Evolutionary conservation across 1,140 invertebrate genomes (phyloP).

Genomic region (Zelostemma sp.): DNA sequence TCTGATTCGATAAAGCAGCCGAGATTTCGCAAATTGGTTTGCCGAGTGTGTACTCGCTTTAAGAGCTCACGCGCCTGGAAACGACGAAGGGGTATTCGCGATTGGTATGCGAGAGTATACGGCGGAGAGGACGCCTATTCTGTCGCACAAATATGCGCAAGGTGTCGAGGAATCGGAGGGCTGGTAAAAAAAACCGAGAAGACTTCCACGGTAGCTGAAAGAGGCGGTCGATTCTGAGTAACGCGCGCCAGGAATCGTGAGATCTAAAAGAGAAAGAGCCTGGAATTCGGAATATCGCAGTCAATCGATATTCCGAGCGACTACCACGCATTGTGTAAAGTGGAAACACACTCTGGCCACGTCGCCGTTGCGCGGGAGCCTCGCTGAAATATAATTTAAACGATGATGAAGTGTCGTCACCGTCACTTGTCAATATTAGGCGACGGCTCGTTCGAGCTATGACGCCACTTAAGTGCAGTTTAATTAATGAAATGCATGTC

Average conservation of each 20-base stretch:
- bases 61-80: constrained; percentile 6
- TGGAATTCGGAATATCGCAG: constrained; percentile 6
- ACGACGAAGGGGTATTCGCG: constrained; percentile 12
- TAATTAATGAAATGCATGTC: constrained; percentile 1
- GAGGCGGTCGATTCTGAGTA: constrained; percentile 7
- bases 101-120: constrained; percentile 12
- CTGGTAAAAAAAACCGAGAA: constrained; percentile 5
- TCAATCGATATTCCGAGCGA: constrained; percentile 9
- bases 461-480: not conserved
- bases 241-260: constrained; percentile 7
- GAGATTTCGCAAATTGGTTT: constrained; percentile 10
- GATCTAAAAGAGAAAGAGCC: constrained; percentile 1
- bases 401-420: not conserved
- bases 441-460: not conserved
- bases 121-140: constrained; percentile 11
- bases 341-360: constrained; percentile 5
- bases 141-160: constrained; percentile 10
- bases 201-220: constrained; percentile 3
- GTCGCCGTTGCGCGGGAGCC: not conserved
- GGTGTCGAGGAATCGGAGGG: constrained; percentile 12
- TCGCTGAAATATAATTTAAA: not conserved
- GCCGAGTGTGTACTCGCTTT: constrained; percentile 6
- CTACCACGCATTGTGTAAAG: constrained; percentile 13
- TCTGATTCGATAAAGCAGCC: constrained; percentile 6
- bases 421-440: constrained; percentile 1